phyloP scores from a whole-genome alignment of 1,140 invertebrate genomes.

The Lepidurus arcticus region DNA sequence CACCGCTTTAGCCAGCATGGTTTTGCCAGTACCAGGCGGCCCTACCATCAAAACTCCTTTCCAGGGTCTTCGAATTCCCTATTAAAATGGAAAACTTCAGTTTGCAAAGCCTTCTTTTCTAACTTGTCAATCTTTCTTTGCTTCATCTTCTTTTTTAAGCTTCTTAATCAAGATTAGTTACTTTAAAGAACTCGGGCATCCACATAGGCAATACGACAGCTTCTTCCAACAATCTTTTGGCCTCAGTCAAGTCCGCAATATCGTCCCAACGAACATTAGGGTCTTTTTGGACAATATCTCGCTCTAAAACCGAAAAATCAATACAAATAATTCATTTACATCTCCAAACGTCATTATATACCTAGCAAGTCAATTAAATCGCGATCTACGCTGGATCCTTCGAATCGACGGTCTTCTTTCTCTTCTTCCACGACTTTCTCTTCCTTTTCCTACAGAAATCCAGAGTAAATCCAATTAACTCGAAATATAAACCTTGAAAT shows the following conservation, averaged over 20 bases:
- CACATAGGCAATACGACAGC: conserved; percentile 95
- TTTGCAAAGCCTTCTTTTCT: neutral
- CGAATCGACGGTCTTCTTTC: conserved; percentile 73
- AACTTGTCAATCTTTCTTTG: too few relatives aligned
- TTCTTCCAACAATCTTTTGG: conserved; percentile 91
- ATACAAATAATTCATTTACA: neutral
- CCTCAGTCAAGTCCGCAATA: conserved; percentile 92
- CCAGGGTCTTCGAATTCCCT: conserved; percentile 86
- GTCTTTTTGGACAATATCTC: conserved; percentile 97
- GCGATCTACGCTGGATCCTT: conserved; percentile 78
- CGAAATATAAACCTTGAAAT: neutral
- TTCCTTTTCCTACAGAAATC: conserved; percentile 47
- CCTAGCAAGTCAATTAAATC: conserved; percentile 91
- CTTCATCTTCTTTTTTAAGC: neutral
- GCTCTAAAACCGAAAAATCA: conserved; percentile 56
- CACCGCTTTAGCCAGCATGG: conserved; percentile 97
- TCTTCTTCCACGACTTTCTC: conserved; percentile 55
- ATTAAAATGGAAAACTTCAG: conserved; percentile 38
- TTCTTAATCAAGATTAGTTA: conserved; percentile 40
- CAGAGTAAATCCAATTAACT: neutral
- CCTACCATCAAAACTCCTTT: conserved; percentile 97
- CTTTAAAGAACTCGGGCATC: conserved; percentile 98
- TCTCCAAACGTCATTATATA: conserved; percentile 43
- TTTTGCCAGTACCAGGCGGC: conserved; percentile 97
- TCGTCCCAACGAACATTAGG: conserved; percentile 96